Evolutionary conservation across 2,888 invertebrate species (phyloP), one percentile per base, ranked within the genome.

Genomic region (Acronicta aceris): DNA sequence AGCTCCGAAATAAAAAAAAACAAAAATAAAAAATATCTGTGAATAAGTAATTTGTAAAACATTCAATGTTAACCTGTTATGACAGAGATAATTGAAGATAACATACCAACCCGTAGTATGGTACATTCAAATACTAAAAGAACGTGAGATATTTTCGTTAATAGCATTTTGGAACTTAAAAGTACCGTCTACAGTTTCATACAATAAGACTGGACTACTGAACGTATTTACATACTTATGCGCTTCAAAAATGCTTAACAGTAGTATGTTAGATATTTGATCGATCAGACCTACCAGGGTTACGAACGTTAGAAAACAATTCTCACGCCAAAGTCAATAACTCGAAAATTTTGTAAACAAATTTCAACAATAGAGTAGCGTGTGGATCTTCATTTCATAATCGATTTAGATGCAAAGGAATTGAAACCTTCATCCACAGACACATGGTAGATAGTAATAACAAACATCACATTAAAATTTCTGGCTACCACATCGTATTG

Each of bases 241-340:
- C 53, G 70, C 67, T 62, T 77, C 54, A 51, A 74, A 79, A 84
- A 81, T 83, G 82, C 87, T 88, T 91, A 88, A 89, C 93, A 88
- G 90, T 90, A 90, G 90, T 84, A 84, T 88, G 91, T 79, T 81
- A 92, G 86, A 84, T 88, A 83, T 87, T 86, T 87, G 83, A 90
- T 91, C 86, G 88, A 89, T 85, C 78, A 82, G 88, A 91, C 93
- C 93, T 92, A 92, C 93, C 91, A 86, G 90, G 81, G 86, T 90
- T 91, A 91, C 90, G 90, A 83, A 88, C 90, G 88, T 88, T 89
- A 89, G 90, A 87, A 87, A 88, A 86, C 88, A 91, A 93, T 94
- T 94, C 94, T 94, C 94, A 94, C 94, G 94, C 88, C 88, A 90
- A 88, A 90, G 90, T 93, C 92, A 94, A 94, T 89, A 94, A 80